Evolutionary conservation across 2,888 invertebrate species (phyloP).

Genomic region (Plusia festucae): DNA sequence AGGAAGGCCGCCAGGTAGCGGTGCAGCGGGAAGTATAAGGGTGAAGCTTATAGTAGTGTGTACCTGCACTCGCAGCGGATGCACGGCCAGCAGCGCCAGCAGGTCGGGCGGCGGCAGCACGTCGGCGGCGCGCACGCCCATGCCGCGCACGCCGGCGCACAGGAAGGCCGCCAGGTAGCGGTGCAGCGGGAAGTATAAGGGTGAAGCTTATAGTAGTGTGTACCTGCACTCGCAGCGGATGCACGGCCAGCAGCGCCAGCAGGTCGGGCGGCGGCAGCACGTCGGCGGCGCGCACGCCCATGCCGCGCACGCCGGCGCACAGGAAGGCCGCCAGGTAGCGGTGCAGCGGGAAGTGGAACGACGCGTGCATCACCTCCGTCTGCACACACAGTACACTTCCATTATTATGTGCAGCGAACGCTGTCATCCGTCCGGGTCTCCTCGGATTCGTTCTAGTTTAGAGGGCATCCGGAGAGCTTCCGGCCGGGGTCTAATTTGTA

Average conservation of each 20-base stretch:
- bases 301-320: slow-evolving; percentile 94
- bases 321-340: slow-evolving; percentile 93
- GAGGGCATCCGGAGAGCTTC: too few relatives aligned
- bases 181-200: slow-evolving; percentile 98
- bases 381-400: slow-evolving; percentile 67
- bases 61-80: slow-evolving; percentile 97
- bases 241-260: slow-evolving; percentile 95
- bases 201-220: too few relatives aligned
- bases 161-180: slow-evolving; percentile 93
- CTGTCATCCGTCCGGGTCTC: too few relatives aligned
- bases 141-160: slow-evolving; percentile 94
- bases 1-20: slow-evolving; percentile 93
- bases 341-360: slow-evolving; percentile 99
- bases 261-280: slow-evolving; percentile 94
- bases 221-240: slow-evolving; percentile 97
- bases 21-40: slow-evolving; percentile 98
- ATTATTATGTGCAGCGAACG: too few relatives aligned
- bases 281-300: slow-evolving; percentile 93
- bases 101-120: slow-evolving; percentile 94
- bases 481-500: too few relatives aligned
- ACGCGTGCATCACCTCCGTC: slow-evolving; percentile 95
- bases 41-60: too few relatives aligned
- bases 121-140: slow-evolving; percentile 93
- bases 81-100: slow-evolving; percentile 95
- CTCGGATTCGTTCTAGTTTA: too few relatives aligned